Conservation (phyloP, 2,888 invertebrate species). For the Aradus depressus region DNA sequence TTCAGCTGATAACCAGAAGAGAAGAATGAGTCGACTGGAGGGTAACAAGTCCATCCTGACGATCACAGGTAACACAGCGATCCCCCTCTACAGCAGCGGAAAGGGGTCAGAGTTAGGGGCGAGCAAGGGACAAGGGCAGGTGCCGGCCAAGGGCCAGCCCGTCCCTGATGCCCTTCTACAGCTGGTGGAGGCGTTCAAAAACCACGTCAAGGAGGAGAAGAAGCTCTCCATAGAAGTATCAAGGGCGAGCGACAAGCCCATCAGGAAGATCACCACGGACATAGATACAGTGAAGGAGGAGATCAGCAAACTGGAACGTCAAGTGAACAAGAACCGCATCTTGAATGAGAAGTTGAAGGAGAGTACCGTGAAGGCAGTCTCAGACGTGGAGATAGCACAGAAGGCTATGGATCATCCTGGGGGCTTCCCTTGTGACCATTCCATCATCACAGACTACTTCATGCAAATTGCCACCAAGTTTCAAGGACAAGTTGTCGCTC, state of each 20-base stretch:
- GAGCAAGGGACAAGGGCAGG: conserved; percentile 36
- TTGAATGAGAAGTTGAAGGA: conserved; percentile 53
- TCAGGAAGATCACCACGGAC: conserved; percentile 51
- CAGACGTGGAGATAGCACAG: conserved; percentile 65
- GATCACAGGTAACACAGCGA: conserved; percentile 14
- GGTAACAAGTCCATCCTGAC: conserved; percentile 14
- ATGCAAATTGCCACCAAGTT: conserved; percentile 55
- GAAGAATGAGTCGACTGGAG: too few species aligned
- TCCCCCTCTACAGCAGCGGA: conserved; percentile 10
- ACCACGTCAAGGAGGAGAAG: conserved; percentile 77
- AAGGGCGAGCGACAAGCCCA: conserved; percentile 51
- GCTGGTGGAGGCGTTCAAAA: conserved; percentile 68
- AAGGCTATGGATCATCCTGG: conserved; percentile 64
- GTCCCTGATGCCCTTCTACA: conserved; percentile 37
- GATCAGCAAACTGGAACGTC: conserved; percentile 49
- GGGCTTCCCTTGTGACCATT: conserved; percentile 64
- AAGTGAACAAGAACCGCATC: conserved; percentile 49
- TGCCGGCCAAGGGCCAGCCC: conserved; percentile 48
- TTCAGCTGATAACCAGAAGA: too few species aligned
- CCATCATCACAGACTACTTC: conserved; percentile 58
- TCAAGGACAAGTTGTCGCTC: conserved; percentile 49
- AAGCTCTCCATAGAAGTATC: conserved; percentile 65
- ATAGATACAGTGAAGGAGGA: conserved; percentile 48
- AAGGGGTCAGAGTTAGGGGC: conserved; percentile 32
- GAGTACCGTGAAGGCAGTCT: conserved; percentile 51